Evolutionary conservation across 2,113 vertebrate genomes (phyloP), one percentile per base, ranked within the genome.

Genomic region (Empidonax traillii): DNA sequence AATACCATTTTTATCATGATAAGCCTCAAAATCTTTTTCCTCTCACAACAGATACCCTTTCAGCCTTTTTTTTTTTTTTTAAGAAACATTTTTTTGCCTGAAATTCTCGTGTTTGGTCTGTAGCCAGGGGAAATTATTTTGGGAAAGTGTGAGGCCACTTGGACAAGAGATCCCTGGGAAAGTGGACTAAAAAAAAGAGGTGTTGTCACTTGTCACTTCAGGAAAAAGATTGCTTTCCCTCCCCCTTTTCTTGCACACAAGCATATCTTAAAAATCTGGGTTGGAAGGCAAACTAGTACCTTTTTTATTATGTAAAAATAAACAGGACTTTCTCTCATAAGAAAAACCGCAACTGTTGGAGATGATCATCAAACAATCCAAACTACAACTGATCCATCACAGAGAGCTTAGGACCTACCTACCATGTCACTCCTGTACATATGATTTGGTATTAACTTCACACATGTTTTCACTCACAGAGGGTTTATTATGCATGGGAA

Each of bases 61-160:
- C 52, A 71, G 31, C 27, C 12, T n/a, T 71, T 69, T 68, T 73
- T 30, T 35, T 35, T 35, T 55, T 62, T 84, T 72, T 77, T 37
- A 37, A 71, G 55, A 59, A 81, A 75, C 4, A 33, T 68, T 88
- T 93, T 95, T 94, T 95, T 94, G 52, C 85, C 44, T 73, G 10
- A 84, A 85, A 21, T 84, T 87, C 76, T 94, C 1, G 3, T 63
- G 52, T 67, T 96, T 97, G 96, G 96, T 82, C 65, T 90, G 31
- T 58, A 87, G 90, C 96, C 96, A 97, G 80, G 84, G 22, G 56
- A 92, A 90, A 90, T 90, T 97, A 97, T 97, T 97, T 96, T 90
- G 37, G 93, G 96, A 96, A 97, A 95, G 90, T 94, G 79, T 92
- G 82, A 94, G 88, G 73, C 86, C 90, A 85, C 49, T 92, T 96